Evolutionary conservation across 2,888 invertebrate species (phyloP).

Genomic region (Eumacrocentrus americanus): DNA sequence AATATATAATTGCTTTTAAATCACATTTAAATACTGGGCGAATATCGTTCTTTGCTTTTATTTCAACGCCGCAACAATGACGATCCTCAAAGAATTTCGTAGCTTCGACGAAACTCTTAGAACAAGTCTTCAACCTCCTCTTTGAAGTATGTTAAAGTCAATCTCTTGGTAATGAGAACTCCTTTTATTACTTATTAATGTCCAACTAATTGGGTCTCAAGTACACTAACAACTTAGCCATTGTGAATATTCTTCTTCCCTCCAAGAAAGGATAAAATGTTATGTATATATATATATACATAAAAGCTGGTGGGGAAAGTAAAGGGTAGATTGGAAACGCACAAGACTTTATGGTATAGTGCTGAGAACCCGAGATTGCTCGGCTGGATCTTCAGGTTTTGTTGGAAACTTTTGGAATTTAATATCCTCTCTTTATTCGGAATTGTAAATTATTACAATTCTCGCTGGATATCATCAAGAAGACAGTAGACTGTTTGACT

Average conservation of each 20-base stretch:
- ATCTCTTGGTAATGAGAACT: constrained; percentile 1
- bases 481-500: background rate
- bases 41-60: background rate
- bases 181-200: constrained; percentile 45
- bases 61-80: background rate
- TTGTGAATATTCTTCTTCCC: background rate
- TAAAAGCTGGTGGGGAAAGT: background rate
- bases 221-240: constrained; percentile 30
- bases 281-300: background rate
- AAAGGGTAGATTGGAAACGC: background rate
- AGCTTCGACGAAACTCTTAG: background rate
- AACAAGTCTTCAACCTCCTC: background rate
- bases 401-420: constrained; percentile 9
- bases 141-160: background rate
- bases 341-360: background rate
- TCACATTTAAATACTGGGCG: background rate
- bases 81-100: background rate
- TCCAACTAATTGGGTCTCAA: constrained; percentile 38
- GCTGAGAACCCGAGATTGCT: background rate
- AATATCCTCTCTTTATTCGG: background rate
- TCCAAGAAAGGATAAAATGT: background rate
- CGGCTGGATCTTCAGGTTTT: background rate
- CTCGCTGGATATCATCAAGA: background rate
- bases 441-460: background rate
- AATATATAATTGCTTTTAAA: background rate